These are phyloP conservation scores for Raphicerus campestris DNA, from an alignment of 2,113 vertebrate genomes.

Conservation along the genomic window DNA sequence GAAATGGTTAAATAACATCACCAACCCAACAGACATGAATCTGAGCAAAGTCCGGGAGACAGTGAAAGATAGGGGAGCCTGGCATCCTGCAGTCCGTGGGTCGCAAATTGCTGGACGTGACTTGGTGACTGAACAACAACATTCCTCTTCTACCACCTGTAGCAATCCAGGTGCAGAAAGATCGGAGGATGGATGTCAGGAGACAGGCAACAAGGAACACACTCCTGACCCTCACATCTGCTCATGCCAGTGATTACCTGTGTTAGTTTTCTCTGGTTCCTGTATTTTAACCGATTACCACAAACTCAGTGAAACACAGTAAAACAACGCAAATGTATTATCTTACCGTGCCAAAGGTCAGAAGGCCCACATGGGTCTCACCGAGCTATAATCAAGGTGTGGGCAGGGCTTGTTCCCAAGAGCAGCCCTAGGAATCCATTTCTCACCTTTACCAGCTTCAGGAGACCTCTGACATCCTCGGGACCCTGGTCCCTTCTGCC, in stretches of 20 bases:
- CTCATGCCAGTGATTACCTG: not conserved
- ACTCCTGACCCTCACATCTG: not conserved
- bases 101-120: not conserved
- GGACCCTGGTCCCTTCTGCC: too few relatives aligned
- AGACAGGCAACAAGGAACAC: not conserved
- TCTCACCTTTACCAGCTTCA: not conserved
- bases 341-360: not conserved
- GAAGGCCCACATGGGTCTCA: not conserved
- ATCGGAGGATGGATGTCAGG: not conserved
- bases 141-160: not conserved
- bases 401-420: not conserved
- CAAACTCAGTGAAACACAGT: not conserved
- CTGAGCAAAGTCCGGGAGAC: not conserved
- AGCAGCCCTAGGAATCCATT: not conserved
- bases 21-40: not conserved
- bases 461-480: rapidly evolving
- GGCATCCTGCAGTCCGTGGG: not conserved
- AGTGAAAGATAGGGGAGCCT: not conserved
- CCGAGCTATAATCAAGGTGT: not conserved
- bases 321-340: not conserved
- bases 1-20: not conserved
- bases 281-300: not conserved
- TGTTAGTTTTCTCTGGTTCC: too few relatives aligned
- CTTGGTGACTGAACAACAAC: not conserved
- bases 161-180: not conserved